Conservation (phyloP, 1,140 invertebrate species). For the Sinonovacula constricta region DNA sequence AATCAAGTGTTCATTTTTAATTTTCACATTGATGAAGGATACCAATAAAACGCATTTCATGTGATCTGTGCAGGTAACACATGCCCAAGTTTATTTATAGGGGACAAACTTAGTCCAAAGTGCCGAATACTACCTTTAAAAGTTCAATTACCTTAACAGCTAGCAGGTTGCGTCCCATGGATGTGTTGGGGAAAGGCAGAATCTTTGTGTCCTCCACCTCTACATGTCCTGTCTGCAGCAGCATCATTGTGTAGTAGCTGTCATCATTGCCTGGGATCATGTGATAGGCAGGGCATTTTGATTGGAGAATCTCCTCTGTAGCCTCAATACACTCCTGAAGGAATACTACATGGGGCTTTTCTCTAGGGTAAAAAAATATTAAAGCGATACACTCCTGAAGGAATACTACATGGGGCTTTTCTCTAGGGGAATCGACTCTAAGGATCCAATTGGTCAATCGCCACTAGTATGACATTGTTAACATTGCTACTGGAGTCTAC, state of each 20-base stretch:
- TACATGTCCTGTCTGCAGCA: conserved; percentile 79
- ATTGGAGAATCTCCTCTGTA: conserved; percentile 72
- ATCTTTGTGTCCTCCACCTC: conserved; percentile 77
- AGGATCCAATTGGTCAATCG: too few relatives aligned
- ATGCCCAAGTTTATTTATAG: too few relatives aligned
- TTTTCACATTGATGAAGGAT: too few relatives aligned
- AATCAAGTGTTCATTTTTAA: too few relatives aligned
- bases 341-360: conserved; percentile 83
- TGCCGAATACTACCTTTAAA: too few relatives aligned
- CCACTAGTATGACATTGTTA: too few relatives aligned
- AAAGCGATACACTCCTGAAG: conserved; percentile 82
- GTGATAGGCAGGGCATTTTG: conserved; percentile 74
- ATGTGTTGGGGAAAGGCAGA: conserved; percentile 77
- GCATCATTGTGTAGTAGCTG: conserved; percentile 80
- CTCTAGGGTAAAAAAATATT: conserved; percentile 77
- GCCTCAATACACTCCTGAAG: conserved; percentile 83
- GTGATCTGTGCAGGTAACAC: too few relatives aligned
- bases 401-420: conserved; percentile 83
- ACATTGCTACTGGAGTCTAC: too few relatives aligned
- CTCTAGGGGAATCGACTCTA: too few relatives aligned
- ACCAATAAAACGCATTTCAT: too few relatives aligned
- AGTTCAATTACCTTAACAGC: conserved; percentile 78
- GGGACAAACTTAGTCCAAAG: too few relatives aligned
- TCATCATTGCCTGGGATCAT: conserved; percentile 59
- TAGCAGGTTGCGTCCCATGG: conserved; percentile 81